These are phyloP conservation scores for Tipula unca DNA, from an alignment of 2,888 invertebrate genomes.

Conservation along the genomic window DNA sequence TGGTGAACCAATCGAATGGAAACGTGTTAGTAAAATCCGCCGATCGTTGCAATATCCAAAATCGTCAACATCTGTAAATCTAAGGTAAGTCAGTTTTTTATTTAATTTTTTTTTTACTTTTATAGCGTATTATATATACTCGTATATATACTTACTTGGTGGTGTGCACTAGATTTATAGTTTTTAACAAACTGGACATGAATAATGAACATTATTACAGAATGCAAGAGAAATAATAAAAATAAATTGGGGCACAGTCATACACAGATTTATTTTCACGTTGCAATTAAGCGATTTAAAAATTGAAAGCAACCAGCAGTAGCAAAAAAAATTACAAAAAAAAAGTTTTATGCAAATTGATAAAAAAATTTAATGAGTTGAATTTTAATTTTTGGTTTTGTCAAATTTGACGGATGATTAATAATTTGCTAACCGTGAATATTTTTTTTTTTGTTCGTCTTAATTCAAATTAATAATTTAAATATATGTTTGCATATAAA, in stretches of 20 bases:
- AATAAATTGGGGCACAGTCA: not conserved
- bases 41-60: constrained; percentile 61
- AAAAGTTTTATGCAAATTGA: not conserved
- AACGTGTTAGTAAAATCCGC: constrained; percentile 54
- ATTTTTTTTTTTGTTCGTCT: not conserved
- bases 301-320: not conserved
- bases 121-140: too few species aligned
- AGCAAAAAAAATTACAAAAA: not conserved
- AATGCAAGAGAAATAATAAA: not conserved
- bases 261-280: not conserved
- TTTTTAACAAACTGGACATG: not conserved
- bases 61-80: constrained; percentile 27
- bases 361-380: not conserved
- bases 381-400: not conserved
- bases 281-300: not conserved
- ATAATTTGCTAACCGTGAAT: not conserved
- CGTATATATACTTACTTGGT: not conserved
- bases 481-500: not conserved
- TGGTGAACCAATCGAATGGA: constrained; percentile 54
- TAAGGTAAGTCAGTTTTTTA: not conserved
- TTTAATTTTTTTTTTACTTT: too few species aligned
- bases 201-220: not conserved
- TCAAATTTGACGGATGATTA: constrained; percentile 14
- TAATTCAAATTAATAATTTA: not conserved
- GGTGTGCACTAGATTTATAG: not conserved